Evolutionary conservation across 53 echinoderm and acorn worm genomes (phyloP), one percentile per base, ranked within the genome.

Genomic region (Luidia sarsii): DNA sequence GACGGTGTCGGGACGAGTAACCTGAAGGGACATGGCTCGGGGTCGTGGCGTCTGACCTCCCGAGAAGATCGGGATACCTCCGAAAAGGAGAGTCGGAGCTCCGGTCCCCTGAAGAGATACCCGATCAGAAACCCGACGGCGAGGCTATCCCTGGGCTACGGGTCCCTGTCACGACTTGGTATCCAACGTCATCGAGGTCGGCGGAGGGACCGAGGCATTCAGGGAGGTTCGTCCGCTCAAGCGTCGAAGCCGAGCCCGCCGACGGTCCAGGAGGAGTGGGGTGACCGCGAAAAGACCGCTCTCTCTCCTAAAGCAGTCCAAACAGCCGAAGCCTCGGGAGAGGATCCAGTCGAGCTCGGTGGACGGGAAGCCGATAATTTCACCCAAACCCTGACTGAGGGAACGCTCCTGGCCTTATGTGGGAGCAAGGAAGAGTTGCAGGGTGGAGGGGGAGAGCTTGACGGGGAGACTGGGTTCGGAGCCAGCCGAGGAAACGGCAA

Each of bases 51-150:
- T 19, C 50, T 7, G 21, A 33, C 20, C 8, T 28, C 5, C 6
- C 57, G 0, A 27, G 41, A 39, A 38, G 33, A 3, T n/a, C n/a
- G n/a, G n/a, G n/a, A n/a, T n/a, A n/a, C n/a, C n/a, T n/a, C n/a
- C 18, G 39, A 1, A 25, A 57, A 18, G 24, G 36, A 67, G 11
- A 22, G 21, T 25, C 46, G 28, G 10, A 67, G 29, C 10, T 6
- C 7, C 7, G 35, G 21, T 0, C 4, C 38, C 24, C 55, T 60
- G 30, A 77, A 60, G 61, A 77, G 61, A 77, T 77, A 77, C 59
- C 77, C 77, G 18, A 60, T 77, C 4, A 77, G 77, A n/a, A n/a
- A n/a, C n/a, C n/a, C n/a, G n/a, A n/a, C n/a, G n/a, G n/a, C n/a
- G n/a, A n/a, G n/a, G n/a, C n/a, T 21, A 11, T 14, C 55, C 18